These are phyloP conservation scores for Carettochelys insculpta DNA, from an alignment of 2,113 vertebrate genomes.

Conservation along the genomic window DNA sequence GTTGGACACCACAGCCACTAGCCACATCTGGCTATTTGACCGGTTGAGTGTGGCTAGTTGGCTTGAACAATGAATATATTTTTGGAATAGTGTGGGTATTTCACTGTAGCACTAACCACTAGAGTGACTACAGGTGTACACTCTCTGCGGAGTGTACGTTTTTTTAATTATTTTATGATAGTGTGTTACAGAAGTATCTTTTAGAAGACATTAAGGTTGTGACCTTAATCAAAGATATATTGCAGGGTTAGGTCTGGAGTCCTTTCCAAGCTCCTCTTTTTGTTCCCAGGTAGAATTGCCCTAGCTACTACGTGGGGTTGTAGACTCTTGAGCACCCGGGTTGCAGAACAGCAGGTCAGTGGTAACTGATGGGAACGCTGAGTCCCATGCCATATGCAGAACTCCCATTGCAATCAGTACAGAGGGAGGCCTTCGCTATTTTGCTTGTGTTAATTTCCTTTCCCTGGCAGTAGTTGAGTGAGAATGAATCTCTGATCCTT, in stretches of 20 bases:
- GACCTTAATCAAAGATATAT: background rate
- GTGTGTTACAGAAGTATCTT: background rate
- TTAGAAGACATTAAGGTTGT: background rate
- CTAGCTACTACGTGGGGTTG: fast-evolving
- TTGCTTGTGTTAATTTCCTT: background rate
- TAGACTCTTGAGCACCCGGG: background rate
- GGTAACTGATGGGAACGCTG: background rate
- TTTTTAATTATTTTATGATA: background rate
- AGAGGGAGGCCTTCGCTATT: background rate
- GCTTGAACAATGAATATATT: no score
- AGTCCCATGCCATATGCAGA: background rate
- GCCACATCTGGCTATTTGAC: no score
- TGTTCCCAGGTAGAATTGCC: background rate
- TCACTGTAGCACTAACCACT: no score
- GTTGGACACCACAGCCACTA: no score
- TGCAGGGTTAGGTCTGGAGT: background rate
- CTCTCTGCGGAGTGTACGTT: background rate
- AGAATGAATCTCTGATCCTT: background rate
- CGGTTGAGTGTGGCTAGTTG: no score
- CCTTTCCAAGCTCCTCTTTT: background rate
- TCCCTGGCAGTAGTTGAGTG: background rate
- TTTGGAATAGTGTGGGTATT: no score
- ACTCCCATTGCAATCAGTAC: background rate
- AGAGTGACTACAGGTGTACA: no score
- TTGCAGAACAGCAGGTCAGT: background rate